Evolutionary conservation across 2,797 vertebrate species (phyloP).

Genomic region (Hydrophis major): DNA sequence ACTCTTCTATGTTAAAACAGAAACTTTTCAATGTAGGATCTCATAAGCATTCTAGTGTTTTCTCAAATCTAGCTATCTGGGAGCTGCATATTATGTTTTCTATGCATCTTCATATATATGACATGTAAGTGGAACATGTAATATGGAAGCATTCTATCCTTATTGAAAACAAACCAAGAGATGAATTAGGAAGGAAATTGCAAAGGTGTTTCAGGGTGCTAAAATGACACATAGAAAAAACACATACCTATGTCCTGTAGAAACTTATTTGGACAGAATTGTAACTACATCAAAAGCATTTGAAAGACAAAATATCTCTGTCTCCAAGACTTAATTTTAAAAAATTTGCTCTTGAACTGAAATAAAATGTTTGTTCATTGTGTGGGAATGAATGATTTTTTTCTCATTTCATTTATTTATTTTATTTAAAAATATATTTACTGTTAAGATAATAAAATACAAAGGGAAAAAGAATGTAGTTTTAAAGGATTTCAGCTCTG

Average conservation of each 20-base stretch:
- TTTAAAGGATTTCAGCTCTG: slow-evolving; percentile 37
- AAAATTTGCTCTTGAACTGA: neutral
- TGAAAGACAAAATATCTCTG: neutral
- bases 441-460: neutral
- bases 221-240: neutral
- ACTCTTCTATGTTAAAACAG: neutral
- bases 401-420: neutral
- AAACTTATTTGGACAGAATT: neutral
- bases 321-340: neutral
- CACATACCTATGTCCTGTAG: neutral
- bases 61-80: neutral
- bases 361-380: neutral
- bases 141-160: neutral
- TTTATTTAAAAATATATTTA: slow-evolving; percentile 29
- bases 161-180: neutral
- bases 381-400: neutral
- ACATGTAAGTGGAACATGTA: neutral
- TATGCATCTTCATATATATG: neutral
- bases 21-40: neutral
- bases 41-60: neutral
- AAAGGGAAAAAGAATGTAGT: slow-evolving; percentile 16
- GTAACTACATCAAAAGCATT: neutral
- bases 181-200: neutral
- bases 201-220: neutral
- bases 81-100: neutral